phyloP scores from a whole-genome alignment of 2,113 vertebrate genomes.

The Microcebus lehilahytsara region DNA sequence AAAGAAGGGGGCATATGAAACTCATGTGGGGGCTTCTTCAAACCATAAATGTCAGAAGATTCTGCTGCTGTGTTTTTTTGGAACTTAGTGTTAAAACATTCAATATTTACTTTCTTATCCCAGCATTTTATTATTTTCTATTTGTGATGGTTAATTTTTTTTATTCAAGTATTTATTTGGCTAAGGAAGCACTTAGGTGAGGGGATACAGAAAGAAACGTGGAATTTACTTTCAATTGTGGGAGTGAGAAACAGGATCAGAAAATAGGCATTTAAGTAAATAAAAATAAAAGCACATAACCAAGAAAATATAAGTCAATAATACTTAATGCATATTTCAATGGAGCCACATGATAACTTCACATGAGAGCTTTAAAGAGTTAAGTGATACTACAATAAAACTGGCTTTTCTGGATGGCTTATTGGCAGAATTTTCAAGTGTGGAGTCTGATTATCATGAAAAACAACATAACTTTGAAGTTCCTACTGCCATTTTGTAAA shows the following conservation, averaged over 20 bases:
- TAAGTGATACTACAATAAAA: not conserved
- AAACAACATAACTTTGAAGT: not conserved
- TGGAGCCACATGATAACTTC: not conserved
- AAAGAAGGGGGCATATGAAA: not conserved
- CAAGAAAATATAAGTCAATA: not conserved
- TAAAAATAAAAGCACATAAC: not conserved
- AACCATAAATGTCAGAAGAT: not conserved
- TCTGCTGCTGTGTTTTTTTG: not conserved
- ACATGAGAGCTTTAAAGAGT: not conserved
- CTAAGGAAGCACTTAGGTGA: not conserved
- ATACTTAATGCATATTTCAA: not conserved
- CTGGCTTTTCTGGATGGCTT: not conserved
- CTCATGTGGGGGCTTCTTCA: not conserved
- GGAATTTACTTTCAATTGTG: not conserved
- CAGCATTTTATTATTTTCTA: not conserved
- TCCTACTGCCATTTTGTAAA: not conserved
- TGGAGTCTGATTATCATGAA: not conserved
- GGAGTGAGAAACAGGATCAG: not conserved
- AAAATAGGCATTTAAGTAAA: slow-evolving; percentile 8
- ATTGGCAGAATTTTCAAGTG: not conserved
- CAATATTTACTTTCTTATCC: not conserved
- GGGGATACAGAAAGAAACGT: not conserved
- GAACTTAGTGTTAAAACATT: not conserved
- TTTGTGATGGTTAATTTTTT: not conserved
- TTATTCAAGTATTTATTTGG: not conserved